phyloP scores from a whole-genome alignment of 2,113 vertebrate species.

The Tringa solitaria region DNA sequence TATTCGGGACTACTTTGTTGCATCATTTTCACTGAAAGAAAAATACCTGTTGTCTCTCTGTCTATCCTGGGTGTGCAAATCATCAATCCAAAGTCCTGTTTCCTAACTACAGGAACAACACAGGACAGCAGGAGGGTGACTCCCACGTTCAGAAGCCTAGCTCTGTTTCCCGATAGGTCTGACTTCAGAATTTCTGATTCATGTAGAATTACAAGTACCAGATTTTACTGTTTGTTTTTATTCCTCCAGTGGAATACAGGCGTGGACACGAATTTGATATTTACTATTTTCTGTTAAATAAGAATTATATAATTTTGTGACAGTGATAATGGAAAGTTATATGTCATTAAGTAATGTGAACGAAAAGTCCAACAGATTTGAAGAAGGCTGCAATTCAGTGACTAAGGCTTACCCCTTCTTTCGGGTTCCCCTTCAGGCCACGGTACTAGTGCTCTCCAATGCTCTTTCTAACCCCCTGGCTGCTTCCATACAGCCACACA shows the following conservation, averaged over 20 bases:
- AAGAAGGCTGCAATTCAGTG: neutral
- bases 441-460: neutral
- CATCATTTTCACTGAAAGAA: neutral
- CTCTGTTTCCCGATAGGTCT: neutral
- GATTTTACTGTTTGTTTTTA: neutral
- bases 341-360: neutral
- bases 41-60: neutral
- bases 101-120: neutral
- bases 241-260: neutral
- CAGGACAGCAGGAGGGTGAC: neutral
- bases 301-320: neutral
- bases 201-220: neutral
- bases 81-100: neutral
- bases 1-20: neutral
- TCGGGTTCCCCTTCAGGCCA: neutral
- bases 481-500: fast-evolving
- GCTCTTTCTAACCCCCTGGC: neutral
- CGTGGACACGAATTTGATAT: neutral
- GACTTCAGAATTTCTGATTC: neutral
- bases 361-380: neutral
- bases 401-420: neutral
- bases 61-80: neutral
- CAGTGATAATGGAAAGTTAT: neutral
- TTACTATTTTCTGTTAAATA: neutral
- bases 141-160: neutral